Percentiles rank a stretch among this genome's conserved stretches.
These are phyloP conservation scores for Helicolenus hilgendorfi DNA, from an alignment of 2,797 vertebrate genomes.

Conservation along the genomic window DNA sequence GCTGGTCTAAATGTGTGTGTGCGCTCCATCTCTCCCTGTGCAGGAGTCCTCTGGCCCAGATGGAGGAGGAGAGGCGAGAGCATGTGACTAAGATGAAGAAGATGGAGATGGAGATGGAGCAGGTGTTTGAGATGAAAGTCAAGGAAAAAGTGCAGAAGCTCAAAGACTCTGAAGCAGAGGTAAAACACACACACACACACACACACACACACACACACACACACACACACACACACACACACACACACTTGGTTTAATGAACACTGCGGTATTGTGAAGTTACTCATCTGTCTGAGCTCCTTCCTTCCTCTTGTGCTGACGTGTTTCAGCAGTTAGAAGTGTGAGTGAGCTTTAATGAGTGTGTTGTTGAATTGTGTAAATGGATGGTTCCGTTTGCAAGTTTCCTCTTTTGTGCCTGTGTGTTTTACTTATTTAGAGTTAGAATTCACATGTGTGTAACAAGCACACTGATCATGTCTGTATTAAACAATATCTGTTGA, in stretches of 20 bases:
- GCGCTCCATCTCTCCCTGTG: constrained; percentile 24
- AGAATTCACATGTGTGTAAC: not conserved
- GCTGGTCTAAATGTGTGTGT: constrained; percentile 14
- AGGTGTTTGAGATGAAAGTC: constrained; percentile 99
- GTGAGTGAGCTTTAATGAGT: not conserved
- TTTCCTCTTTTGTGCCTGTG: not conserved
- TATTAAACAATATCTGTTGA: not conserved
- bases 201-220: not conserved
- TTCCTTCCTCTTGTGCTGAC: constrained; percentile 47
- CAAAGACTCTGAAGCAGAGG: constrained; percentile 99
- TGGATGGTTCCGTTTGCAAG: not conserved
- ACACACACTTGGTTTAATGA: no score
- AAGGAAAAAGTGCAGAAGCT: constrained; percentile 99
- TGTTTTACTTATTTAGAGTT: not conserved
- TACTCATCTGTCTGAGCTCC: not conserved
- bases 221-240: not conserved
- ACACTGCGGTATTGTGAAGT: not conserved
- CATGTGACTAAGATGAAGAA: constrained; percentile 99
- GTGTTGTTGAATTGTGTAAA: not conserved
- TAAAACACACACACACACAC: constrained; percentile 72
- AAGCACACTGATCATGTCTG: not conserved
- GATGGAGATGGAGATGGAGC: constrained; percentile 99
- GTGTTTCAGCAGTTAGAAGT: constrained; percentile 1
- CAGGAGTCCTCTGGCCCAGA: constrained; percentile 98
- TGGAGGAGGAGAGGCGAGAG: constrained; percentile 98